Percentiles rank a stretch among this genome's conserved stretches.
Conservation (phyloP, 2,797 vertebrate genomes). For the Selene dorsalis region DNA sequence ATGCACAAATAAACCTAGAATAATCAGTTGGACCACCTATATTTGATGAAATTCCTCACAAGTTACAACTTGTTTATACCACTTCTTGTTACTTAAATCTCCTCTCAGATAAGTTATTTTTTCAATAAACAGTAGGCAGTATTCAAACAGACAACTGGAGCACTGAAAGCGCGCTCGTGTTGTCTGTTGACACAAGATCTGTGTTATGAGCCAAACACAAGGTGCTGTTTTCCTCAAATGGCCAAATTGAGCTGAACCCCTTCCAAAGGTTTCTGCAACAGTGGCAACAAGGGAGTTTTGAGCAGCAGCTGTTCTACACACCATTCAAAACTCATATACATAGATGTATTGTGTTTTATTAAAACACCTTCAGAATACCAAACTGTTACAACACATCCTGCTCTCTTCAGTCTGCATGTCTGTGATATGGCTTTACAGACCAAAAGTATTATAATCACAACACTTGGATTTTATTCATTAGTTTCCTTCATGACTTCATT, state of each 20-base stretch:
- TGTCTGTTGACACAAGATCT: constrained; percentile 68
- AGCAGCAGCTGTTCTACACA: constrained; percentile 57
- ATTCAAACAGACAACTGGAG: constrained; percentile 38
- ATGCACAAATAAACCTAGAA: neutral
- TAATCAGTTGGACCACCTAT: neutral
- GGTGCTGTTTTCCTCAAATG: constrained; percentile 64
- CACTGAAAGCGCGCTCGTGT: constrained; percentile 57
- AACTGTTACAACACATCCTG: neutral
- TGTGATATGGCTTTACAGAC: neutral
- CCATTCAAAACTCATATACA: constrained; percentile 13
- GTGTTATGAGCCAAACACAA: constrained; percentile 80
- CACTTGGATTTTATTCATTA: neutral
- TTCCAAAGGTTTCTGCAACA: constrained; percentile 69
- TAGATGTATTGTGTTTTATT: constrained; percentile 30
- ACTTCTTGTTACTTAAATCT: constrained; percentile 48
- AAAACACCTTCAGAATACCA: too few species aligned
- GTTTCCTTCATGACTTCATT: constrained; percentile 4
- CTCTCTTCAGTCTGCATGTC: neutral
- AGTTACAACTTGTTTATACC: constrained; percentile 13
- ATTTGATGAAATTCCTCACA: constrained; percentile 1
- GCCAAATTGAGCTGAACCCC: constrained; percentile 56
- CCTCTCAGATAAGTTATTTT: constrained; percentile 38
- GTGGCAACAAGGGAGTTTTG: constrained; percentile 65
- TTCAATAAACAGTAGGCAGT: constrained; percentile 53
- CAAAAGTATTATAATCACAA: neutral